Evolutionary conservation across 1,140 invertebrate species (phyloP).

Genomic region (Prorops nasuta): DNA sequence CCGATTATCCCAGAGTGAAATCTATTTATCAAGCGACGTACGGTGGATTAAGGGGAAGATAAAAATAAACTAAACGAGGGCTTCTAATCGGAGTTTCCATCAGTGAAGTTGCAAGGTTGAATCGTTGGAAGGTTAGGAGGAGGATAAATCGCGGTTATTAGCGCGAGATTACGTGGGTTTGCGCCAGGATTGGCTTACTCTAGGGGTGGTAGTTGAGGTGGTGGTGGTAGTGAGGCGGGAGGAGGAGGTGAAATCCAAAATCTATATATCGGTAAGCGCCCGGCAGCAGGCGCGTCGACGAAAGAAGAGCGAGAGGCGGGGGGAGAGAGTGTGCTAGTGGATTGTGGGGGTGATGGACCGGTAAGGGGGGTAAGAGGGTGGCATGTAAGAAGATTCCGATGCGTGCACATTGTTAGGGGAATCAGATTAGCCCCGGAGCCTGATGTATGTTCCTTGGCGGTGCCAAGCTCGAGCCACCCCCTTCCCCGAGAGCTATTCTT

Average conservation of each 20-base stretch:
- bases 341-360: conserved; percentile 15
- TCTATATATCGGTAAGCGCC: conserved; percentile 37
- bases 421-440: conserved; percentile 54
- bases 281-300: conserved; percentile 13
- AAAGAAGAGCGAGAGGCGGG: conserved; percentile 16
- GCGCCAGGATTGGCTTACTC: conserved; percentile 41
- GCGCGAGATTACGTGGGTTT: conserved; percentile 51
- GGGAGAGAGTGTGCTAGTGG: too few relatives aligned
- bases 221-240: too few relatives aligned
- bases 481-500: conserved; percentile 4
- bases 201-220: conserved; percentile 1
- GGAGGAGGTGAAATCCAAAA: conserved; percentile 47
- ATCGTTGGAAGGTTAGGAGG: conserved; percentile 16
- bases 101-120: conserved; percentile 14
- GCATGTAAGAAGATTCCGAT: conserved; percentile 56
- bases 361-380: conserved; percentile 20
- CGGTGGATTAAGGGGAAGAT: too few relatives aligned
- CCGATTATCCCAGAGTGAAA: too few relatives aligned
- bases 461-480: conserved; percentile 28
- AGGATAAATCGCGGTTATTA: conserved; percentile 57
- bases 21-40: too few relatives aligned
- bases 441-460: conserved; percentile 51
- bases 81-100: conserved; percentile 28
- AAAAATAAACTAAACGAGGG: too few relatives aligned
- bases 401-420: conserved; percentile 59